Evolutionary conservation across 1,140 invertebrate genomes (phyloP).

Genomic region (Acromyrmex heyeri): DNA sequence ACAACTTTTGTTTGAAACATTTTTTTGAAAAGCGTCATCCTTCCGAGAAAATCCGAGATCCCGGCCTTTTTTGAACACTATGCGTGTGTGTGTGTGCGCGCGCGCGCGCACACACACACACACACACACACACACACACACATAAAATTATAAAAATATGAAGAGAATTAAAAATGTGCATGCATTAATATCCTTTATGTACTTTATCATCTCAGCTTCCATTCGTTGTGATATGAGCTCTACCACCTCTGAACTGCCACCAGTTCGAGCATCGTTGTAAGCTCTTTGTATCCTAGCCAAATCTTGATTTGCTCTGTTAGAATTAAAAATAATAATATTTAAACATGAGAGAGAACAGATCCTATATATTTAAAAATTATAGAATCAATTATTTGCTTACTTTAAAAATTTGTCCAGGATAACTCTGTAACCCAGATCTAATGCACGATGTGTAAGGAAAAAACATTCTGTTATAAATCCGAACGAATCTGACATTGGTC

Average conservation of each 20-base stretch:
- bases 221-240: conserved; percentile 89
- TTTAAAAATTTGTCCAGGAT: conserved; percentile 92
- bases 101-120: too few species aligned
- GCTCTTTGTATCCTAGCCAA: conserved; percentile 91
- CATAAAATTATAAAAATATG: conserved; percentile 60
- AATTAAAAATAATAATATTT: conserved; percentile 50
- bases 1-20: too few species aligned
- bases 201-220: conserved; percentile 89
- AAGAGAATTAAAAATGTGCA: neutral
- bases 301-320: conserved; percentile 87
- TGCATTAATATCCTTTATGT: conserved; percentile 65
- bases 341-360: neutral
- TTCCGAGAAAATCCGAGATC: too few species aligned
- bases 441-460: conserved; percentile 94
- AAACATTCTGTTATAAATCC: conserved; percentile 97
- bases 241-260: conserved; percentile 86
- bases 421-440: conserved; percentile 94
- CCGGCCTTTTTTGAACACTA: too few species aligned
- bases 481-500: conserved; percentile 88
- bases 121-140: too few species aligned
- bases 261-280: conserved; percentile 89
- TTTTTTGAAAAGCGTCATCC: too few species aligned
- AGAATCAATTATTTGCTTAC: conserved; percentile 72
- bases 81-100: too few species aligned
- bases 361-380: neutral